phyloP scores from a whole-genome alignment of 2,888 invertebrate genomes.

The Carcina quercana region DNA sequence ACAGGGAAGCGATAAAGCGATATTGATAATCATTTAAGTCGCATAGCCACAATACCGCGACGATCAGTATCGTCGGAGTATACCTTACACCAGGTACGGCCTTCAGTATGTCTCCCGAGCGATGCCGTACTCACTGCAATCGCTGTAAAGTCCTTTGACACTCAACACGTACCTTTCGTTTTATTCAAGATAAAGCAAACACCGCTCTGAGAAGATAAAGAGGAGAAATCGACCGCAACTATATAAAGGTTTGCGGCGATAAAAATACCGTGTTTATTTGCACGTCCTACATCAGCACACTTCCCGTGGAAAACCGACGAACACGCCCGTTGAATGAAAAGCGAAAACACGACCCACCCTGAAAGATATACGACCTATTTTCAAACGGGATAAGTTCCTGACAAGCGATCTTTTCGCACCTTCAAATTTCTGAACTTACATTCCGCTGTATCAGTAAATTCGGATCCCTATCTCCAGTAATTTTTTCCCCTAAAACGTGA shows the following conservation, averaged over 20 bases:
- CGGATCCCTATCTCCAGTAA: constrained; percentile 54
- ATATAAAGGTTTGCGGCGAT: constrained; percentile 72
- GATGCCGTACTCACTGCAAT: constrained; percentile 11
- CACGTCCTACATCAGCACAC: constrained; percentile 68
- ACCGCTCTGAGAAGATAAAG: constrained; percentile 67
- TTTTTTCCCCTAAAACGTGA: constrained; percentile 54
- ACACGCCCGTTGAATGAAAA: constrained; percentile 24
- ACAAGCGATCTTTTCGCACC: constrained; percentile 32
- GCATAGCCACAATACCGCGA: too few relatives aligned
- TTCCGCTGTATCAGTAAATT: constrained; percentile 65
- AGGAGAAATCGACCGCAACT: constrained; percentile 72
- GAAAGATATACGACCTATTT: constrained; percentile 41
- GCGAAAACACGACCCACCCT: constrained; percentile 37
- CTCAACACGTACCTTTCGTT: constrained; percentile 51
- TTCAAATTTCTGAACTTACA: constrained; percentile 47
- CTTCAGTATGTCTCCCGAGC: too few relatives aligned
- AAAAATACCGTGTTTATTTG: constrained; percentile 74
- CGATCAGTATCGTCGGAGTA: too few relatives aligned
- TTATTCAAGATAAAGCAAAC: constrained; percentile 70
- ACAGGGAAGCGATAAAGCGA: too few relatives aligned
- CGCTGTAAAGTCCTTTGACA: constrained; percentile 41
- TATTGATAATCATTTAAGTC: too few relatives aligned
- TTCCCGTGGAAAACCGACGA: constrained; percentile 42
- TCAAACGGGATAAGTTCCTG: constrained; percentile 22
- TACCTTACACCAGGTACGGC: too few relatives aligned